Conservation (phyloP, 2,797 vertebrate genomes). For the Nannoperca australis region DNA sequence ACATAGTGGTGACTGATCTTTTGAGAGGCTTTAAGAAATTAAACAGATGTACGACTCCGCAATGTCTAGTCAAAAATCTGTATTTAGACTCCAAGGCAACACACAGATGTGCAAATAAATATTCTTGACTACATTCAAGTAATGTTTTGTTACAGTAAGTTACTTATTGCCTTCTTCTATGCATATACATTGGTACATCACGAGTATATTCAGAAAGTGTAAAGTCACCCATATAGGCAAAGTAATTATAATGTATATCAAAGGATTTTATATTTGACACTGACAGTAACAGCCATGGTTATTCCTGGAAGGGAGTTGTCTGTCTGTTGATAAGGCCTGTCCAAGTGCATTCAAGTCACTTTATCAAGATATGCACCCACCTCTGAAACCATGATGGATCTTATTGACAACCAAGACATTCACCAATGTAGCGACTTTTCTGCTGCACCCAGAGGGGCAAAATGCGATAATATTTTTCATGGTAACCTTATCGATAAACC, state of each 20-base stretch:
- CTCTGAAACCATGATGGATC: not conserved
- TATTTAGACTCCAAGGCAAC: not conserved
- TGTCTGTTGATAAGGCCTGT: conserved; percentile 31
- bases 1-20: not conserved
- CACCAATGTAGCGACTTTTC: conserved; percentile 5
- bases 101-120: not conserved
- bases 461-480: not conserved
- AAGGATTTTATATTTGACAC: conserved; percentile 27
- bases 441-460: not conserved
- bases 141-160: conserved; percentile 33
- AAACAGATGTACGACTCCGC: not conserved
- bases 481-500: conserved; percentile 1
- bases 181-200: not conserved
- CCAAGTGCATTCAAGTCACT: not conserved
- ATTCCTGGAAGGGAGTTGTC: conserved; percentile 11
- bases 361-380: conserved; percentile 5
- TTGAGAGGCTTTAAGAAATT: not conserved
- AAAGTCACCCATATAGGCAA: not conserved
- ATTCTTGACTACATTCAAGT: conserved; percentile 20
- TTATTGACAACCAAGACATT: conserved; percentile 3
- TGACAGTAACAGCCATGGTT: not conserved
- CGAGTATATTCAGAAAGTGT: not conserved
- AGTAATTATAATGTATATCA: not conserved
- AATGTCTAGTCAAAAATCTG: conserved; percentile 13
- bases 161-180: conserved; percentile 39